Base-by-base conservation (phyloP, 2,797 vertebrate species). In the Picus viridis region DNA sequence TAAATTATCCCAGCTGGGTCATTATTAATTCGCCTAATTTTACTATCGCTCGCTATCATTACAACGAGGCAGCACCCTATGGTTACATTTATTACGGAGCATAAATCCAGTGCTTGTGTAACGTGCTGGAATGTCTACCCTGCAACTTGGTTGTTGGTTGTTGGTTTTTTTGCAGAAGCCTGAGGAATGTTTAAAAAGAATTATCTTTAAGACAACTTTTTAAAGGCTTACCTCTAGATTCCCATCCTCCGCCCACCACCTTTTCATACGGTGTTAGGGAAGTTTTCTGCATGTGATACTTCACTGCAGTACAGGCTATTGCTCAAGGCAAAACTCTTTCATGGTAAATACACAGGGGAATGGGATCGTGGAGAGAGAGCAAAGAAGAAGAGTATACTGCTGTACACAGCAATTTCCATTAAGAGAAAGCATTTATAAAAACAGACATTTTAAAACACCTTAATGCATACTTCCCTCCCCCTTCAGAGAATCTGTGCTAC, bases 1-100 rank as follows among this genome's bases (percentile, higher is more conserved):
- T 94, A 87, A 95, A 91, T 93, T 90, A 92, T 85, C 96, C 83
- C 90, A 93, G 84, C 82, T 91, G 86, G 74, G 67, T 92, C 88
- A 83, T 89, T 94, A 88, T 88, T 70, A 76, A 89, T 88, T 80
- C 67, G 58, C 74, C 30, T 91, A 79, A 94, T 95, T 95, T 95
- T 89, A 69, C 91, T 93, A 72, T 89, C 71, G 62, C 89, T 90
- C 71, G 71, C 64, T 16, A 54, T 90, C 83, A 86, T 83, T 63
- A 53, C 90, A 94, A 82, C 62, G 84, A 78, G 1, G 6, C 81
- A 84, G 87, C 87, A 79, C 94, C 93, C 95, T 87, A 89, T 36
- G 79, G 89, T 78, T 84, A 75, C 76, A 54, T 88, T 93, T 92
- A 91, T 92, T 93, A 89, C 73, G 74, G 61, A 84, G 58, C 54